Conservation (phyloP, 2,797 vertebrate genomes). For the Distichodus sexfasciatus region DNA sequence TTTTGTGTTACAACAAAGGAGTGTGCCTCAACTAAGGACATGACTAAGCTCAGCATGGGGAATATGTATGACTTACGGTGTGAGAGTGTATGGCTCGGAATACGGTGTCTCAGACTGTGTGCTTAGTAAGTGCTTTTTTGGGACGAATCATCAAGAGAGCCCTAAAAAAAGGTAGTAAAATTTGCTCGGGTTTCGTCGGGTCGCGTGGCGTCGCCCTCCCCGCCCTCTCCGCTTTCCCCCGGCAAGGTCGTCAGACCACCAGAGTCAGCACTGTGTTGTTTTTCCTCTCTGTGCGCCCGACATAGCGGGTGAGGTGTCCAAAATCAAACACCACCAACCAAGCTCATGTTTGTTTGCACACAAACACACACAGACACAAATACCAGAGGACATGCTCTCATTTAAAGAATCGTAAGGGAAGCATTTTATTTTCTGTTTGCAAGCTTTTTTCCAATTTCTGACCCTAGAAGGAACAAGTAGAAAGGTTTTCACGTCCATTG, state of each 20-base stretch:
- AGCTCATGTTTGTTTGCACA: conserved; percentile 31
- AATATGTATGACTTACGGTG: too few species aligned
- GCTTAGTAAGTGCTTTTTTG: conserved; percentile 22
- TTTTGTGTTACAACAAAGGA: too few species aligned
- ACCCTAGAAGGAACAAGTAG: conserved; percentile 3
- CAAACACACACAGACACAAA: too few species aligned
- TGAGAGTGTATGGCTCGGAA: background rate
- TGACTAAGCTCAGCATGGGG: too few species aligned
- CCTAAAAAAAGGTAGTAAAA: conserved; percentile 21
- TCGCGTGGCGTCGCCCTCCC: conserved; percentile 16
- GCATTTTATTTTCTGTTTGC: conserved; percentile 31
- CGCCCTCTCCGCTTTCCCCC: conserved; percentile 16
- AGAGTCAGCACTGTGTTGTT: conserved; percentile 28
- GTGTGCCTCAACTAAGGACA: too few species aligned
- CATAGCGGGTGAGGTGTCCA: conserved; percentile 26
- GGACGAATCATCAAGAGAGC: background rate
- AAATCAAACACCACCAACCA: conserved; percentile 39
- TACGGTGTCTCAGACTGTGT: background rate
- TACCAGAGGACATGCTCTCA: conserved; percentile 14
- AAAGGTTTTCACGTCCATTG: too few species aligned
- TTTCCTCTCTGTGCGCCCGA: conserved; percentile 21
- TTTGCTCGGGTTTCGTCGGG: conserved; percentile 27
- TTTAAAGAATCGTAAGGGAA: conserved; percentile 33
- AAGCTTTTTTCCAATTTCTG: too few species aligned
- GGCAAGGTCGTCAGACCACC: conserved; percentile 45